Evolutionary conservation across 2,797 vertebrate genomes (phyloP).

Genomic region (Syndactyla subalaris): DNA sequence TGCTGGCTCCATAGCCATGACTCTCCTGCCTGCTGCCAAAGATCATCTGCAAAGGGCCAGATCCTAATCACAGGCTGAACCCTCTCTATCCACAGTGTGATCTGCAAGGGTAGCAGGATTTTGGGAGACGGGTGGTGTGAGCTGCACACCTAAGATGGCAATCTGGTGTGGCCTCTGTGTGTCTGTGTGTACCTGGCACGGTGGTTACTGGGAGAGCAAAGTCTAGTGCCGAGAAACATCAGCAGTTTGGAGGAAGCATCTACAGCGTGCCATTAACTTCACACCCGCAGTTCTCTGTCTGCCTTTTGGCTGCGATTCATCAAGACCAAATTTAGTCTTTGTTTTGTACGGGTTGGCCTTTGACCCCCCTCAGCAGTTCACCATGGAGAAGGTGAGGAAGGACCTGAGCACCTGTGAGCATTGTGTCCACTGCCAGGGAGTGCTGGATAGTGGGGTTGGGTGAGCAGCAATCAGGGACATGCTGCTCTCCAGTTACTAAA

Average conservation of each 20-base stretch:
- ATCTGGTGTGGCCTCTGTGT: not conserved
- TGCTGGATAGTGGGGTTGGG: not conserved
- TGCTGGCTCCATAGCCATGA: not conserved
- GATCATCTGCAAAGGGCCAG: not conserved
- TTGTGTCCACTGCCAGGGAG: accelerated
- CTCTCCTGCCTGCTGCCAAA: not conserved
- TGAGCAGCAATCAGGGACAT: accelerated
- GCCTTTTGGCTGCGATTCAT: not conserved
- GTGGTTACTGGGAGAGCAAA: not conserved
- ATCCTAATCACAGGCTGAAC: not conserved
- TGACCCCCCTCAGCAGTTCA: not conserved
- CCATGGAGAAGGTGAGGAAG: not conserved
- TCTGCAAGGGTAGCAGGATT: conserved; percentile 50
- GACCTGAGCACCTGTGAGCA: accelerated
- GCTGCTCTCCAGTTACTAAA: not conserved
- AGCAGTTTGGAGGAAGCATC: not conserved
- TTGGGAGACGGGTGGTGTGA: not conserved
- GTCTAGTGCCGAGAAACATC: not conserved
- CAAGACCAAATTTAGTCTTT: not conserved
- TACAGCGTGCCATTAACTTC: not conserved
- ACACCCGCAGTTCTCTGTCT: not conserved
- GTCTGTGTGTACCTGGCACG: not conserved
- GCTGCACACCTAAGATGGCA: not conserved
- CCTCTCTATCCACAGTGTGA: not conserved
- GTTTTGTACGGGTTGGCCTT: not conserved